Evolutionary conservation across 2,797 vertebrate species (phyloP).

Genomic region (Melanotaenia parkinsoni): DNA sequence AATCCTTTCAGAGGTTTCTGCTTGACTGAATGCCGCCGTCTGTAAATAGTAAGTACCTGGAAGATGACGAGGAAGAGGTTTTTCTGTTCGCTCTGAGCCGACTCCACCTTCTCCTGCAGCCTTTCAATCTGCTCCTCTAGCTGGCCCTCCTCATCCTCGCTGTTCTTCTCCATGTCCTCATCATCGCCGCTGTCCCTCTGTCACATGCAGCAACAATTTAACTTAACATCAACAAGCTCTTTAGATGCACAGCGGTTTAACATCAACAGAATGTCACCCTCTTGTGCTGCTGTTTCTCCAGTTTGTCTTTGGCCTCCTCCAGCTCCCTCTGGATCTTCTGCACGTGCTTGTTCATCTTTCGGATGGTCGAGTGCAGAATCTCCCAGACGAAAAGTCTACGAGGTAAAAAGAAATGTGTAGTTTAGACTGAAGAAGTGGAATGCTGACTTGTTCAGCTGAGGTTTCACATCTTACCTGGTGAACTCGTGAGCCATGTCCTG

Average conservation of each 20-base stretch:
- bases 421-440: neutral
- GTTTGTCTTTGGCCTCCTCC: constrained; percentile 94
- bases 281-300: constrained; percentile 94
- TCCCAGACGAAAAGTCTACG: constrained; percentile 95
- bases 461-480: constrained; percentile 84
- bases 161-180: constrained; percentile 92
- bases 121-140: constrained; percentile 96
- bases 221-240: neutral
- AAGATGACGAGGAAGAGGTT: constrained; percentile 99
- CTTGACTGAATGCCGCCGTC: too few relatives aligned
- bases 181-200: constrained; percentile 89
- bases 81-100: constrained; percentile 98
- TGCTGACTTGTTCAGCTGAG: neutral
- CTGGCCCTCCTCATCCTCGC: constrained; percentile 93
- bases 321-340: constrained; percentile 97
- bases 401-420: neutral
- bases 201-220: neutral
- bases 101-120: constrained; percentile 96
- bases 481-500: constrained; percentile 96
- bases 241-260: neutral
- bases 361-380: constrained; percentile 96
- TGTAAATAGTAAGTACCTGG: constrained; percentile 84
- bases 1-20: neutral
- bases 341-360: constrained; percentile 99
- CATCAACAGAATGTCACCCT: constrained; percentile 68